Percentiles rank a stretch among this genome's conserved stretches.
Evolutionary conservation across 2,113 vertebrate species (phyloP).

Genomic region (Empidonax alnorum): DNA sequence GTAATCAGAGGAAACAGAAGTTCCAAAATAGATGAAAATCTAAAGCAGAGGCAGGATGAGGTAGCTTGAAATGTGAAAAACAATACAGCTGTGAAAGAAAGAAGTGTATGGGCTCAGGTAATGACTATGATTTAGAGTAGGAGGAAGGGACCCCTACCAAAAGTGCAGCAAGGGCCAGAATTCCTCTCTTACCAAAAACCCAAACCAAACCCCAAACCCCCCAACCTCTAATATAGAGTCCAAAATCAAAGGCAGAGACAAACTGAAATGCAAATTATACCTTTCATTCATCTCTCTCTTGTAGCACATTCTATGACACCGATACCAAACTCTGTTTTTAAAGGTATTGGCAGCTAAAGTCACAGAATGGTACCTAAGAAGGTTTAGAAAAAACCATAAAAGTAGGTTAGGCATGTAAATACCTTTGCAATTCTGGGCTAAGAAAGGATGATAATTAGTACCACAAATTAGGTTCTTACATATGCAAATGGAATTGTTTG

Average conservation of each 20-base stretch:
- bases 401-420: neutral
- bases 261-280: neutral
- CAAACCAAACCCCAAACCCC: neutral
- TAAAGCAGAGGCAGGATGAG: neutral
- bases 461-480: neutral
- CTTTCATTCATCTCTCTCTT: neutral
- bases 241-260: neutral
- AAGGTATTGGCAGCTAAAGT: neutral
- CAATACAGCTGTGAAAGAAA: neutral
- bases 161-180: neutral
- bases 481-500: conserved; percentile 10
- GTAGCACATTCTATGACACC: neutral
- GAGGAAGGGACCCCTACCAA: neutral
- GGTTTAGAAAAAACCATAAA: neutral
- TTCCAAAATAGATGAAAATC: neutral
- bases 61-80: neutral
- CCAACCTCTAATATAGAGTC: neutral
- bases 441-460: neutral
- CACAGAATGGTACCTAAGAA: neutral
- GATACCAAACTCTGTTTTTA: neutral
- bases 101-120: neutral
- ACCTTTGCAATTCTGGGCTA: neutral
- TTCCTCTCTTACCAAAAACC: neutral
- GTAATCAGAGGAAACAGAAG: neutral
- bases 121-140: neutral